Conservation (phyloP, 2,113 vertebrate species). For the Pterophyllum scalare region DNA sequence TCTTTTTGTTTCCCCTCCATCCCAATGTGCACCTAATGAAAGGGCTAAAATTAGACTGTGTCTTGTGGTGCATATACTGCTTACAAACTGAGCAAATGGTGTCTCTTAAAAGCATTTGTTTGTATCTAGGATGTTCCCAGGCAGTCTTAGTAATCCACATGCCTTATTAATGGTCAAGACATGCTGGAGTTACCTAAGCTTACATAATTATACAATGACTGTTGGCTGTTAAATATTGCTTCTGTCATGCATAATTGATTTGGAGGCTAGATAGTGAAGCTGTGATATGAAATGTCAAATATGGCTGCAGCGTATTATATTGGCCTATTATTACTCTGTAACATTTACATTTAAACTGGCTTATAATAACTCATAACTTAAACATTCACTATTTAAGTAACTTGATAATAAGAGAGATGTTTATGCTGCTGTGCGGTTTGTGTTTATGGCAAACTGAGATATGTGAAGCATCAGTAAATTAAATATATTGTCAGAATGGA, state of each 20-base stretch:
- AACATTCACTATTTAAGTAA: background rate
- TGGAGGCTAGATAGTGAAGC: slow-evolving; percentile 35
- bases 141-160: slow-evolving; percentile 27
- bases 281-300: slow-evolving; percentile 66
- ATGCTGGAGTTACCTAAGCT: slow-evolving; percentile 40
- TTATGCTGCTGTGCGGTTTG: background rate
- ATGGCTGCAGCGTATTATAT: slow-evolving; percentile 32
- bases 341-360: slow-evolving; percentile 38
- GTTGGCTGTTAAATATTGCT: slow-evolving; percentile 42
- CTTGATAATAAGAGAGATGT: background rate
- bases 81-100: slow-evolving; percentile 26
- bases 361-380: slow-evolving; percentile 12
- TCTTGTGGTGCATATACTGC: slow-evolving; percentile 43
- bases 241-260: slow-evolving; percentile 58
- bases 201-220: slow-evolving; percentile 47
- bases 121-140: slow-evolving; percentile 47
- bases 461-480: background rate
- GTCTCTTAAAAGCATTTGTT: slow-evolving; percentile 67
- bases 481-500: background rate
- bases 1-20: slow-evolving; percentile 51
- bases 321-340: slow-evolving; percentile 30
- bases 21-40: slow-evolving; percentile 64
- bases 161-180: slow-evolving; percentile 58
- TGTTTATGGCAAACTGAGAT: background rate
- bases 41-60: slow-evolving; percentile 73